Base-by-base conservation (phyloP, 2,888 invertebrate species). In the Micoletzkya japonica region DNA sequence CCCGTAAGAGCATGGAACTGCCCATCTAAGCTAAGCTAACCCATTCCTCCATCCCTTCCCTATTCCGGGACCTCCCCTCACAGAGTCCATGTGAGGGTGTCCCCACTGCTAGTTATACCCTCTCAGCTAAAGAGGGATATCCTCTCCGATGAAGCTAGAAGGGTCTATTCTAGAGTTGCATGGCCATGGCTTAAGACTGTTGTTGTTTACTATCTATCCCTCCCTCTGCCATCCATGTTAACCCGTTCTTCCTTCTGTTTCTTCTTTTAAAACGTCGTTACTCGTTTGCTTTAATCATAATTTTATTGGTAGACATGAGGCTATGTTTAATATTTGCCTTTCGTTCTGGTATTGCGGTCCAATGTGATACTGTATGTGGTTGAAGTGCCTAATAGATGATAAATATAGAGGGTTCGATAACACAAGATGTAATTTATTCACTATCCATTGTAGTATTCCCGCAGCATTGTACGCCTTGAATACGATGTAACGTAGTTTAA, bases 1-100 rank as follows among this genome's bases (percentile, higher is more conserved):
- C 49, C 52, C 49, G 59, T 37, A 70, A 70, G 60, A 70, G 50
- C 28, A 52, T 60, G 57, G 70, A 59, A 28, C 60, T 70, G 32
- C 70, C 70, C 54, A 70, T 70, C 37, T 70, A 70, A 70, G 59
- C 24, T 17, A 34, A 26, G 63, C n/a, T 26, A 26, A 36, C 60
- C 24, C 44, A 3, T 59, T 34, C 28, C 4, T 24, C 58, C 58
- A 24, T 63, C 63, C 63, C 32, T 50, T 58, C 20, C 49, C 56
- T 17, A 26, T 26, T 17, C 44, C 24, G 10, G 24, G 10, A 24
- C 24, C 24, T 54, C 24, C 10, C 26, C 24, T 54, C 56, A 24
- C 10, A 17, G n/a, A 7, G 7, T 54, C 24, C 7, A n/a, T n/a
- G n/a, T n/a, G n/a, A n/a, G n/a, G n/a, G n/a, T n/a, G n/a, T n/a